phyloP scores from a whole-genome alignment of 2,797 vertebrate genomes.

The Thalassophryne amazonica region DNA sequence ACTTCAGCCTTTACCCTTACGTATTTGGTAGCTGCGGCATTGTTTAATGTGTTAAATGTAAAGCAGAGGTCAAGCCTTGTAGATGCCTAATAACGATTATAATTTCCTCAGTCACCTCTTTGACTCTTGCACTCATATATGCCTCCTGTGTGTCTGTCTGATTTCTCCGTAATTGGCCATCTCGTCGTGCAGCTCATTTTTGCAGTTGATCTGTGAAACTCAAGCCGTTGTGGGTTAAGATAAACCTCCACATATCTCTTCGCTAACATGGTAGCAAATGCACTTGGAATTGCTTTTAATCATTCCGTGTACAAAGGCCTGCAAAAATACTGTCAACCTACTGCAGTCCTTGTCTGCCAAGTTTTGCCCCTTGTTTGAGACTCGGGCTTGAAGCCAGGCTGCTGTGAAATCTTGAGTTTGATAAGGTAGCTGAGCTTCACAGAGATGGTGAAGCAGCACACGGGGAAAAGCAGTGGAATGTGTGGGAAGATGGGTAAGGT shows the following conservation, averaged over 20 bases:
- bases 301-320: conserved; percentile 63
- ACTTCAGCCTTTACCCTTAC: background rate
- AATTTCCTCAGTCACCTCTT: background rate
- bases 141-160: conserved; percentile 6
- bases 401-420: conserved; percentile 73
- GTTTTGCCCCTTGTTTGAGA: conserved; percentile 59
- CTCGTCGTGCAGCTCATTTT: too few species aligned
- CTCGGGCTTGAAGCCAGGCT: conserved; percentile 69
- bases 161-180: too few species aligned
- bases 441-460: conserved; percentile 27
- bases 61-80: too few species aligned
- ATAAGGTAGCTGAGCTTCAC: conserved; percentile 63
- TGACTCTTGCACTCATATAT: conserved; percentile 2
- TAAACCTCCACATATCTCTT: conserved; percentile 27
- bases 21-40: background rate
- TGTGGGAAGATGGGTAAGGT: conserved; percentile 48
- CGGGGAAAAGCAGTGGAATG: conserved; percentile 36
- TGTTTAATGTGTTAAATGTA: background rate
- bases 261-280: conserved; percentile 15
- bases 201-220: conserved; percentile 13
- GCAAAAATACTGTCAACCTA: conserved; percentile 65
- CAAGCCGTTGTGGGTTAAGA: conserved; percentile 14
- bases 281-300: conserved; percentile 39
- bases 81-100: background rate
- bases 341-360: conserved; percentile 64